Evolutionary conservation across 2,888 invertebrate species (phyloP), one percentile per base, ranked within the genome.

Genomic region (Synergus japonicus): DNA sequence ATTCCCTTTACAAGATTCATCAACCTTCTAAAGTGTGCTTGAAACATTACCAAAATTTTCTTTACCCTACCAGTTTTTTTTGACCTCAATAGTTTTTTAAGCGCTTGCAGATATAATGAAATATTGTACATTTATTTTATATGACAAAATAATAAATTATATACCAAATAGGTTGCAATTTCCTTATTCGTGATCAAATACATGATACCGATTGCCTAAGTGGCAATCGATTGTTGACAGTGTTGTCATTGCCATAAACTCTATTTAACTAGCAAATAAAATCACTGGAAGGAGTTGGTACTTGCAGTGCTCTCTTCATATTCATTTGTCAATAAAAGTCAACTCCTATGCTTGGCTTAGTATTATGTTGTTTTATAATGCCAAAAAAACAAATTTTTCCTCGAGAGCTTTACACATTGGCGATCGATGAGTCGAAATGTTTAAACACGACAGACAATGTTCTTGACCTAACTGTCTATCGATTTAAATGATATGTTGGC

Each of bases 401-500:
- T 49, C 1, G 4, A 5, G 15, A 15, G n/a, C 41, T 43, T 65
- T 18, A 9, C 41, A 65, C 65, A 65, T 43, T 65, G 64, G 37
- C 65, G 37, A 73, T 73, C 49, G 54, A 8, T 37, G 37, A 22
- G 29, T 73, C 73, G 73, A 54, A 73, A 73, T 73, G 73, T 73
- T 73, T 54, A 54, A 73, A 54, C 73, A 73, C 54, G 73, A 49
- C 54, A 73, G 73, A 73, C 73, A 73, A 73, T 73, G 73, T 73
- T 73, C 73, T 73, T 73, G 37, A 54, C 73, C 73, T 73, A n/a
- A 15, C 73, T 54, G 8, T 15, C 49, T 73, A 73, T 73, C 49
- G 73, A 54, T 73, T 73, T 69, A 49, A 69, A 46, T 22, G 69
- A 69, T 73, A 73, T 73, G 73, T 46, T 29, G n/a, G 54, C 49